Percentiles rank a stretch among this genome's conserved stretches.
Evolutionary conservation across 2,888 invertebrate species (phyloP).

Genomic region (Zaprionus bogoriensis): DNA sequence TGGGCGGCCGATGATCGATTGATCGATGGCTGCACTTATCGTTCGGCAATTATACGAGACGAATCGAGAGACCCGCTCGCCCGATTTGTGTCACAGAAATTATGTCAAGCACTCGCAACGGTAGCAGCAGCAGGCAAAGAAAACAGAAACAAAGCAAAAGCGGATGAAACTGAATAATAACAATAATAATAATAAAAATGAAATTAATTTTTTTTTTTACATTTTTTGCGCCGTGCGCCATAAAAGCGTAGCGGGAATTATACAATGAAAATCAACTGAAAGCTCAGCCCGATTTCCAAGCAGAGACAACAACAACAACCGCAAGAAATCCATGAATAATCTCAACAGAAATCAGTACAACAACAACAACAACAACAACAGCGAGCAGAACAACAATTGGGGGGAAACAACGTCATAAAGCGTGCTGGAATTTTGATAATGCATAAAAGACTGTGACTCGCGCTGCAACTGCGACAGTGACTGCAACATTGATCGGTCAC

Average conservation of each 20-base stretch:
- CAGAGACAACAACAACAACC: constrained; percentile 51
- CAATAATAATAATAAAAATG: constrained; percentile 44
- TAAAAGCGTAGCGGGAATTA: constrained; percentile 49
- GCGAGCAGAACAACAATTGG: constrained; percentile 27
- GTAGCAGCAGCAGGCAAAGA: constrained; percentile 53
- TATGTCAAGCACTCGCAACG: constrained; percentile 71
- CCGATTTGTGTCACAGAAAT: constrained; percentile 61
- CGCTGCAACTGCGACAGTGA: constrained; percentile 17
- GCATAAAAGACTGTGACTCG: constrained; percentile 44
- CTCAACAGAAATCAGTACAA: constrained; percentile 63
- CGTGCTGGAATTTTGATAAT: constrained; percentile 70
- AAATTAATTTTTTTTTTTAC: constrained; percentile 59
- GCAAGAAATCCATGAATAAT: constrained; percentile 67
- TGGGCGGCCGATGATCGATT: constrained; percentile 37
- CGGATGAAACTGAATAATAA: constrained; percentile 14
- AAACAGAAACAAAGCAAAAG: constrained; percentile 20
- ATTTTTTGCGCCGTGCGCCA: constrained; percentile 48
- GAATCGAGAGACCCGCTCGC: constrained; percentile 17
- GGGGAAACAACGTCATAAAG: constrained; percentile 63
- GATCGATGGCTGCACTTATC: constrained; percentile 72
- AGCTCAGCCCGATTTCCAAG: constrained; percentile 75
- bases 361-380: constrained; percentile 12
- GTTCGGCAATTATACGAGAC: constrained; percentile 76
- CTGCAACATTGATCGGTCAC: constrained; percentile 8
- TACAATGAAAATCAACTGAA: constrained; percentile 71